Evolutionary conservation across 2,113 vertebrate genomes (phyloP).

Genomic region (Falco punctatus): DNA sequence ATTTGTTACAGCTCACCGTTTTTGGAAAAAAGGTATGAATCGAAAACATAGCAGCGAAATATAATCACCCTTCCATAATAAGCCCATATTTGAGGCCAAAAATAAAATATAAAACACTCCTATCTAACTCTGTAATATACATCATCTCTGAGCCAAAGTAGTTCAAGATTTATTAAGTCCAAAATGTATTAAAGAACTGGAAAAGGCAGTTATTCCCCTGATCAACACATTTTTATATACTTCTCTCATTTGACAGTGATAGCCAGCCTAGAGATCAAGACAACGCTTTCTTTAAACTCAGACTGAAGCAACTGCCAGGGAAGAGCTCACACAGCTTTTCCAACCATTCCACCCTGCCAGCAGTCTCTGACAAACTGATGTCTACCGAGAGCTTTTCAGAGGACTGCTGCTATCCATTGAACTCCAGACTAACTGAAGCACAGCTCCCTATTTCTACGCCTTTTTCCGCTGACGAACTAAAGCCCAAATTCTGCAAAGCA

Average conservation of each 20-base stretch:
- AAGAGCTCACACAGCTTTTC: neutral
- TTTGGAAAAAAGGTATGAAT: neutral
- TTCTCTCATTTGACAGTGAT: neutral
- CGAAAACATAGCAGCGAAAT: neutral
- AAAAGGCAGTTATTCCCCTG: neutral
- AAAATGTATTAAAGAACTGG: neutral
- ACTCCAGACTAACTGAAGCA: neutral
- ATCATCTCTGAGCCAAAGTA: neutral
- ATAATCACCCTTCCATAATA: neutral
- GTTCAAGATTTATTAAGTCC: neutral
- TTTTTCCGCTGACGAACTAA: neutral
- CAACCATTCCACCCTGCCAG: fast-evolving
- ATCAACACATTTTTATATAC: neutral
- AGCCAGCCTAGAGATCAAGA: neutral
- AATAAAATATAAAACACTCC: neutral
- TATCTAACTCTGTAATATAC: neutral
- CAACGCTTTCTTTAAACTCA: fast-evolving
- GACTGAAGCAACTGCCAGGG: neutral
- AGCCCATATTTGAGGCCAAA: neutral
- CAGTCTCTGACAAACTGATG: fast-evolving
- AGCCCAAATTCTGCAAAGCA: neutral
- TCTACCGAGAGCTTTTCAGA: neutral
- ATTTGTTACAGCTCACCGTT: neutral
- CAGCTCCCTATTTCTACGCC: neutral
- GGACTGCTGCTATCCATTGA: neutral